phyloP scores from a whole-genome alignment of 2,113 vertebrate species.

The western clawed frog (Xenopus tropicalis) region UCB_Xtro_10.0 CM004451.2:32741001-32741500 shows the following conservation, averaged over 20 bases:
- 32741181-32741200: neutral
- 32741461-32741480: neutral
- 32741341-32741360: neutral
- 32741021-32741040: neutral
- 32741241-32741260: conserved; percentile 25
- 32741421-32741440: neutral
- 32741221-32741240: conserved; percentile 26
- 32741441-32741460: neutral
- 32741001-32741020: neutral
- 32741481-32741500: neutral
- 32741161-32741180: neutral
- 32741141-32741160: neutral
- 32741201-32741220: conserved; percentile 2
- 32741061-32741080: neutral
- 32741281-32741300: conserved; percentile 4
- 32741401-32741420: neutral
- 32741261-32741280: conserved; percentile 5
- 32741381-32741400: neutral
- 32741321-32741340: conserved; percentile 1
- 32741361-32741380: neutral
- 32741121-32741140: conserved; percentile 11
- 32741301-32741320: conserved; percentile 11
- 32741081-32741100: conserved; percentile 12
- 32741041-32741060: neutral
- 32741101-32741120: conserved; percentile 18